phyloP scores from a whole-genome alignment of 2,888 invertebrate genomes.

The Branchipolynoe longqiensis region DNA sequence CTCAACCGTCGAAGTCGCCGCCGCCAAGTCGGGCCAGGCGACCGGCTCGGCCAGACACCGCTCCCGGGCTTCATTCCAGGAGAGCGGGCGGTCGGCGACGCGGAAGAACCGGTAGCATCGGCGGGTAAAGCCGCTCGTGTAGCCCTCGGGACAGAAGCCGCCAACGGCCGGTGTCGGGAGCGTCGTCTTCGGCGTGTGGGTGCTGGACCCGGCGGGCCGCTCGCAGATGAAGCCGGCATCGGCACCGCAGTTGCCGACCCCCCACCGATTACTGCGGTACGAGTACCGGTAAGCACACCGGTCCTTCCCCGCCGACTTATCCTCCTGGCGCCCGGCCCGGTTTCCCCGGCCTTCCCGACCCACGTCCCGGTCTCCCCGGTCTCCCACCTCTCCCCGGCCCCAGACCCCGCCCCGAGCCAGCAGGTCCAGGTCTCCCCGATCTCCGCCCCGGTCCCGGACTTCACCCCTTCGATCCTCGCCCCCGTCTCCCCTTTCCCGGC shows the following conservation, averaged over 20 bases:
- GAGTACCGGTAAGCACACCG: conserved; percentile 18
- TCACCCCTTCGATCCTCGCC: too few species aligned
- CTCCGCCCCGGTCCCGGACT: too few species aligned
- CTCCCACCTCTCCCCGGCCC: too few species aligned
- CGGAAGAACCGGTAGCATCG: not conserved
- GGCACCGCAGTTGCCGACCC: not conserved
- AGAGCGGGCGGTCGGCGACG: not conserved
- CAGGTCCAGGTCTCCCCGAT: too few species aligned
- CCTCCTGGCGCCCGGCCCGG: too few species aligned
- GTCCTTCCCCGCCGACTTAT: too few species aligned
- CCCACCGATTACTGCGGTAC: not conserved
- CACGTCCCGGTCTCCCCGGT: too few species aligned
- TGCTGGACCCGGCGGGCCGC: not conserved
- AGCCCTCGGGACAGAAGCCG: conserved; percentile 20
- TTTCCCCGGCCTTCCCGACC: too few species aligned
- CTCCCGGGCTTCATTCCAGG: not conserved
- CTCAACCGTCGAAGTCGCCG: not conserved
- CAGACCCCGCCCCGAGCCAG: too few species aligned
- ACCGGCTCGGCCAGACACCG: not conserved
- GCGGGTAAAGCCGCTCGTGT: not conserved
- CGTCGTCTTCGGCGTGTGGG: conserved; percentile 3
- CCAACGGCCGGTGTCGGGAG: not conserved
- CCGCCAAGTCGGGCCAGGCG: not conserved
- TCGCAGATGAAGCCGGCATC: conserved; percentile 8
- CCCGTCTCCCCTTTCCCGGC: too few species aligned